Percentiles rank a stretch among this genome's conserved stretches.
Conservation (phyloP, 92 coral and sea anemone species). For the Siderastrea radians region DNA sequence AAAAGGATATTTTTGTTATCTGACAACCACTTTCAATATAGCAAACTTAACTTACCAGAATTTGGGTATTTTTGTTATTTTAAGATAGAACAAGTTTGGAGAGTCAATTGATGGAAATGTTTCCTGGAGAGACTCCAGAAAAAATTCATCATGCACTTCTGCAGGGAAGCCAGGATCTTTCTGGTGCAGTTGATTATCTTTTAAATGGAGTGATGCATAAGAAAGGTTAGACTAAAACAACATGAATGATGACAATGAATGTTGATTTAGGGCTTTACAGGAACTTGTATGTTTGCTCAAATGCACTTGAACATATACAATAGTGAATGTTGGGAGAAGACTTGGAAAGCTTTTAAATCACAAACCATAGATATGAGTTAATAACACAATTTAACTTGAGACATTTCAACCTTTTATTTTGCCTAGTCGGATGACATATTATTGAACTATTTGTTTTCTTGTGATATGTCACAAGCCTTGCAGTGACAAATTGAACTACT, state of each 20-base stretch:
- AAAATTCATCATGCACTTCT: neutral
- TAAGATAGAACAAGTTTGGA: conserved; percentile 3
- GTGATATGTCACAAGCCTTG: too few species aligned
- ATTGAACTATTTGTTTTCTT: too few species aligned
- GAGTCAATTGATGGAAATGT: conserved; percentile 3
- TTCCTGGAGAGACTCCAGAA: conserved; percentile 7
- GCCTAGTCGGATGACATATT: too few species aligned
- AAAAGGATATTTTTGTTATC: neutral
- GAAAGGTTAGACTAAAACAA: neutral
- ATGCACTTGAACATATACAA: conserved; percentile 2
- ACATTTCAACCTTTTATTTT: conserved; percentile 7
- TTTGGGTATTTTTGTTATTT: conserved; percentile 1
- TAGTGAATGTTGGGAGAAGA: conserved; percentile 7
- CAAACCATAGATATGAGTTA: conserved; percentile 10
- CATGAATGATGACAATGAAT: neutral
- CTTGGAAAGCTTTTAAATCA: neutral
- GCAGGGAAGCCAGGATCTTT: conserved; percentile 3
- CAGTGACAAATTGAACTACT: too few species aligned
- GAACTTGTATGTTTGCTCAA: neutral
- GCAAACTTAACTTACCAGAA: conserved; percentile 11
- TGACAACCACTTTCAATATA: neutral
- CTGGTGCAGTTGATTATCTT: neutral
- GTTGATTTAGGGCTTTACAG: neutral
- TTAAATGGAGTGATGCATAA: conserved; percentile 1
- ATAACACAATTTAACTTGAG: conserved; percentile 12